Base-by-base conservation (phyloP, 2,113 vertebrate genomes). In the Blennius ocellaris region DNA sequence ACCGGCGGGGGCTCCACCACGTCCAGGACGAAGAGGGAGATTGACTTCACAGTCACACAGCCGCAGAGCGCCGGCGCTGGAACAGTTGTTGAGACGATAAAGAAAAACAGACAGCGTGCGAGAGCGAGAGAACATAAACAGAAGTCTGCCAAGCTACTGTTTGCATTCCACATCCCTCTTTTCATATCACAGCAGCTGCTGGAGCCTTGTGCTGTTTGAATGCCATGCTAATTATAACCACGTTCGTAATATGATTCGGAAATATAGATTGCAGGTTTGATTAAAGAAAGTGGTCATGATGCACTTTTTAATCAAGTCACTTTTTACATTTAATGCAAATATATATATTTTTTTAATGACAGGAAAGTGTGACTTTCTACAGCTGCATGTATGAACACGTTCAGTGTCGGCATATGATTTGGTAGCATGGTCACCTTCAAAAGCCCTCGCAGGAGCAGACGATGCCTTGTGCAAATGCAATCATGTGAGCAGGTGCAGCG, bases 1-100 rank as follows among this genome's bases (percentile, higher is more conserved):
- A 78, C 60, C 73, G 65, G 79, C 67, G 73, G 73, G 73, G 74
- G 77, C 49, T 89, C 75, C 64, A 79, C 85, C n/a, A 30, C 21
- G 21, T 30, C 76, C 83, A 62, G 73, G 80, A 76, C 49, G 30
- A 76, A 78, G 82, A 83, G 81, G 44, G 16, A 76, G 79, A 89
- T 87, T 61, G 80, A 58, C 83, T 86, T 84, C 45, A 50, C 15
- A 36, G 30, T 53, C 57, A 39, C 51, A 64, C 64, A 51, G 55
- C 9, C 45, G 50, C 5, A 2, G 56, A 58, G 73, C 63, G 36
- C 2, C 40, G 87, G 78, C 80, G 63, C 72, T 73, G 86, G 71
- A 73, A 73, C 84, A 71, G 84, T 86, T 76, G 77, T 85, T 49
- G 83, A 90, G 90, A 89, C 80, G 90, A 86, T 83, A 90, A 80